Base-by-base conservation (phyloP, 2,113 vertebrate genomes). In the Cervus canadensis region DNA sequence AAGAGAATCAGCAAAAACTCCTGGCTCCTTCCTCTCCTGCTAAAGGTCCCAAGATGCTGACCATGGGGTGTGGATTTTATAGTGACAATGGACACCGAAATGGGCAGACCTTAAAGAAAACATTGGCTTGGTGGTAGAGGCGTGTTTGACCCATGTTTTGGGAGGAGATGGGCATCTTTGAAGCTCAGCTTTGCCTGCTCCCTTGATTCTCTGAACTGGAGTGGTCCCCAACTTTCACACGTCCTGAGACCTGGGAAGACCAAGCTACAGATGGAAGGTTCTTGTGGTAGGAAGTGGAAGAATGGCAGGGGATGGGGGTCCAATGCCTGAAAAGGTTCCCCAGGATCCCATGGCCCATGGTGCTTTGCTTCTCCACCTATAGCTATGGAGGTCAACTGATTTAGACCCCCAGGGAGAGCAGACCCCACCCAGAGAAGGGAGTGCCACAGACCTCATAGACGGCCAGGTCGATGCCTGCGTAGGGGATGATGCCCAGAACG, bases 381-480 rank as follows among this genome's bases (percentile, higher is more conserved):
- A 30, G 71, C 62, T 57, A 1, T 21, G 50, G 30, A 62, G 50
- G 59, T 54, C 17, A 25, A 21, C 33, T 26, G 92, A 67, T 30
- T 9, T 36, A 86, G 78, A 23, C 74, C 74, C 48, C 3, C 5
- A 78, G 86, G 81, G 67, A 81, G 54, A 78, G 33, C 28, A 62
- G 15, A 28, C 7, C 76, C 62, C 87, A 91, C 74, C 62, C 87
- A 91, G 74, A 64, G 43, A 28, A 15, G 82, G 56, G 40, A 30
- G 7, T 45, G 33, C 62, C 91, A 97, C 98, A 93, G 78, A 99
- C 99, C 99, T 99, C 99, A 0, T 99, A 99, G 89, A 99, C 99
- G 0, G 99, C 99, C 97, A 99, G 97, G 97, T 99, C 99, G 9
- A 99, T 99, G 97, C 99, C 99, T 0, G 99, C 99, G 0, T 99